phyloP scores from a whole-genome alignment of 2,888 invertebrate genomes.

The Agonopterix alstromeriana region DNA sequence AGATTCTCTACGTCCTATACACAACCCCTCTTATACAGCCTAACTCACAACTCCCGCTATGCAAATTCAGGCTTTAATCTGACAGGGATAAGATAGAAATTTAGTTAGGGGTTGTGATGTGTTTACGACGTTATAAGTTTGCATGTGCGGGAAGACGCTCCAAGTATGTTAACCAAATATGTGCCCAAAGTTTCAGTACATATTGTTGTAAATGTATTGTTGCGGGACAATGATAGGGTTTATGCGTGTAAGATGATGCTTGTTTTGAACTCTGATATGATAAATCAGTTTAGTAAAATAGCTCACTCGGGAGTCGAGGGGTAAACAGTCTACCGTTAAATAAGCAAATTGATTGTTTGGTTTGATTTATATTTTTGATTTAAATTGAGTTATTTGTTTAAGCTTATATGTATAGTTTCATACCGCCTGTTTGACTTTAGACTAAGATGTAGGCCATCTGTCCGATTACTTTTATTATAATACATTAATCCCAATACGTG shows the following conservation, averaged over 20 bases:
- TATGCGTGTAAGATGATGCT: constrained; percentile 76
- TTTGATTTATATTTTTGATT: too few relatives aligned
- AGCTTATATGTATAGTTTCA: too few relatives aligned
- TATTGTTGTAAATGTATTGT: constrained; percentile 64
- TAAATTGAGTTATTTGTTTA: too few relatives aligned
- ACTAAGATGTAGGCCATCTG: too few relatives aligned
- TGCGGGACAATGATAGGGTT: constrained; percentile 48
- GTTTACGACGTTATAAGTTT: constrained; percentile 3
- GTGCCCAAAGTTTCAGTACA: constrained; percentile 54
- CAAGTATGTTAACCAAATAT: constrained; percentile 54
- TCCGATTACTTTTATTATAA: too few relatives aligned
- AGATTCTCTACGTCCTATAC: constrained; percentile 39
- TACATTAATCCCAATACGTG: too few relatives aligned
- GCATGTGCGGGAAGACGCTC: constrained; percentile 35
- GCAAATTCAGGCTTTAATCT: neutral
- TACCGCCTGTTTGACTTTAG: too few relatives aligned
- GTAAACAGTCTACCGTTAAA: constrained; percentile 62
- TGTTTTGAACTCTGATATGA: constrained; percentile 73
- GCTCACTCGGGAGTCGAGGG: constrained; percentile 62
- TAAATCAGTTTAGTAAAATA: constrained; percentile 72
- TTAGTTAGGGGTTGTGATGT: neutral
- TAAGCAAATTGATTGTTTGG: constrained; percentile 58
- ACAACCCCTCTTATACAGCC: constrained; percentile 8
- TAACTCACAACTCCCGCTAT: neutral
- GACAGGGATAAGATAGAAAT: neutral